A percentile compares a stretch with the other conserved stretches of the same genome.
Evolutionary conservation across 37 sponge, comb jelly and placozoan genomes (phyloP).

Genomic region (Halichondria panicea): DNA sequence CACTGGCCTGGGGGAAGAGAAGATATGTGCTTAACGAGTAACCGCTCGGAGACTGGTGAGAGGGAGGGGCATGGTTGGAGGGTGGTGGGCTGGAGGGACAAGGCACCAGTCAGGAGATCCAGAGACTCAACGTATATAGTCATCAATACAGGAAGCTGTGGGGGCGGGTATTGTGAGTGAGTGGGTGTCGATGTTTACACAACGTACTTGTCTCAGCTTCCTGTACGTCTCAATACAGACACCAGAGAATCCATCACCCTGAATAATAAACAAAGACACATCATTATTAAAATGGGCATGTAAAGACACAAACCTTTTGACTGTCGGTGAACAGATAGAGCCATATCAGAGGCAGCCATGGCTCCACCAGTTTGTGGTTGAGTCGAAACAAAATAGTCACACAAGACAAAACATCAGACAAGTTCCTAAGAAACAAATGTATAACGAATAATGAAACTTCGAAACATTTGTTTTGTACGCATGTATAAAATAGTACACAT

Average conservation of each 20-base stretch:
- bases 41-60: background rate
- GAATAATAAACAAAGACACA: conserved; percentile 5
- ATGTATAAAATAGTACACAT: too few species aligned
- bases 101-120: conserved; percentile 3
- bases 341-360: conserved; percentile 30
- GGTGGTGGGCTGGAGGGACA: background rate
- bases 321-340: background rate
- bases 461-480: background rate
- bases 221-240: conserved; percentile 26
- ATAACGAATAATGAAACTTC: background rate
- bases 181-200: background rate
- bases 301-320: background rate
- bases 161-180: background rate
- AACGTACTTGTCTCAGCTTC: conserved; percentile 50
- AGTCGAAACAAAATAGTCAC: conserved; percentile 13
- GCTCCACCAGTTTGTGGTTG: conserved; percentile 42
- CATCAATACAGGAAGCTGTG: conserved; percentile 21
- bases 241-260: background rate
- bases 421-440: background rate
- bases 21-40: background rate
- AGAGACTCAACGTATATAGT: conserved; percentile 1
- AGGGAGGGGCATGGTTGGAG: conserved; percentile 5
- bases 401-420: conserved; percentile 6
- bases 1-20: conserved; percentile 25
- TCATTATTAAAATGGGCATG: background rate